phyloP scores from a whole-genome alignment of 92 coral and sea anemone species.

The Virgularia gustaviana region DNA sequence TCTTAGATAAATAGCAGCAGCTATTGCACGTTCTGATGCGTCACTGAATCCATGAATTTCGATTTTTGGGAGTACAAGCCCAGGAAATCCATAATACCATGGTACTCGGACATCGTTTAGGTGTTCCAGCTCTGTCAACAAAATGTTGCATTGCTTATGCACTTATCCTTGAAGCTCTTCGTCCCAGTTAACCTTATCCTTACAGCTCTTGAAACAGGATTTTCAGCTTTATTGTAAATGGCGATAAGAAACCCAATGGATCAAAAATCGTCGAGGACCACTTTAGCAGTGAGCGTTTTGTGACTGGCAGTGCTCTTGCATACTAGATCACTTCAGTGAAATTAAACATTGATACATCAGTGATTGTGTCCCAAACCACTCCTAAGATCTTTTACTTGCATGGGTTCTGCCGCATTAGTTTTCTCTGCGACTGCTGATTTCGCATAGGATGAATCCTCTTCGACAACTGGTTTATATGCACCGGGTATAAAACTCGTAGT shows the following conservation, averaged over 20 bases:
- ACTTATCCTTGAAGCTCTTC: conserved; percentile 19
- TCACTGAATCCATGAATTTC: conserved; percentile 33
- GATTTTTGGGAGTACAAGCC: not conserved
- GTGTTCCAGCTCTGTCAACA: conserved; percentile 18
- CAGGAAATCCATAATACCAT: conserved; percentile 7
- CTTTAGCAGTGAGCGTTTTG: conserved; percentile 25
- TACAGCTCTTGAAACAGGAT: conserved; percentile 35
- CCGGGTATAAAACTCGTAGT: not conserved
- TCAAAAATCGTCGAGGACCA: conserved; percentile 27
- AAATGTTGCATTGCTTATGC: conserved; percentile 12
- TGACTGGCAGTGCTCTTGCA: not conserved
- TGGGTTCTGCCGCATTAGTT: not conserved
- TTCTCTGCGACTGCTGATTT: not conserved
- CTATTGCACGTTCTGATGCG: conserved; percentile 23
- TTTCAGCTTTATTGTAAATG: conserved; percentile 16
- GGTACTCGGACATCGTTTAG: conserved; percentile 1
- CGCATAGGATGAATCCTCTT: conserved; percentile 1
- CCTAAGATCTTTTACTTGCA: too few relatives aligned
- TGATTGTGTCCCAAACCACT: not conserved
- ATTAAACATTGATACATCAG: not conserved
- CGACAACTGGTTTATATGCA: not conserved
- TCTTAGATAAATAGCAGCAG: conserved; percentile 16
- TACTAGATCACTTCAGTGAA: not conserved
- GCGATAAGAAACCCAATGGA: conserved; percentile 33
- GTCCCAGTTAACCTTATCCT: conserved; percentile 35